Evolutionary conservation across 2,113 vertebrate genomes (phyloP).

Genomic region (Hystrix cristata): DNA sequence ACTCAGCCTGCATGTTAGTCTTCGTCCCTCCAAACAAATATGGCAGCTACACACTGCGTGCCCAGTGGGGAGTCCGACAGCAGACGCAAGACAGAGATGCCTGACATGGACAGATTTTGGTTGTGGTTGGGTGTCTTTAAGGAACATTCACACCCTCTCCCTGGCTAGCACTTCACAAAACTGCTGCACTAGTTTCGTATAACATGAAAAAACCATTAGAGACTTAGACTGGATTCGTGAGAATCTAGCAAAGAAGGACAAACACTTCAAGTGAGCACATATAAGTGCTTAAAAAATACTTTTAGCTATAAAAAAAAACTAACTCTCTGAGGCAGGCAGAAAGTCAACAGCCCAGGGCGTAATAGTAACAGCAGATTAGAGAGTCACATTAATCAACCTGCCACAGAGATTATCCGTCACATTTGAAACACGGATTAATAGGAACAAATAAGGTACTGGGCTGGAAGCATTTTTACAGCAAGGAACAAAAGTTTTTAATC

Average conservation of each 20-base stretch:
- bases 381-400: neutral
- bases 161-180: neutral
- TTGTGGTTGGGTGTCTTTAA: neutral
- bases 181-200: neutral
- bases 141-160: neutral
- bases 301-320: neutral
- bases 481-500: constrained; percentile 73
- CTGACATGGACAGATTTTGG: neutral
- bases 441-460: constrained; percentile 66
- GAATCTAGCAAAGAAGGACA: neutral
- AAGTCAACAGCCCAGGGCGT: constrained; percentile 11
- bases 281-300: neutral
- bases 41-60: neutral
- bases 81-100: neutral
- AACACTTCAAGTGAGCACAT: neutral
- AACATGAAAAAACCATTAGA: constrained; percentile 9
- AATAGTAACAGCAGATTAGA: neutral
- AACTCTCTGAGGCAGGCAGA: neutral
- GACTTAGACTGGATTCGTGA: neutral
- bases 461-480: constrained; percentile 69
- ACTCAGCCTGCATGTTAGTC: neutral
- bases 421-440: constrained; percentile 69
- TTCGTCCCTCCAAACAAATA: neutral
- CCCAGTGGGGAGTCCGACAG: neutral
- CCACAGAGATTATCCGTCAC: constrained; percentile 54